Base-by-base conservation (phyloP, 2,797 vertebrate genomes). In the Hyperoplus lanceolatus region DNA sequence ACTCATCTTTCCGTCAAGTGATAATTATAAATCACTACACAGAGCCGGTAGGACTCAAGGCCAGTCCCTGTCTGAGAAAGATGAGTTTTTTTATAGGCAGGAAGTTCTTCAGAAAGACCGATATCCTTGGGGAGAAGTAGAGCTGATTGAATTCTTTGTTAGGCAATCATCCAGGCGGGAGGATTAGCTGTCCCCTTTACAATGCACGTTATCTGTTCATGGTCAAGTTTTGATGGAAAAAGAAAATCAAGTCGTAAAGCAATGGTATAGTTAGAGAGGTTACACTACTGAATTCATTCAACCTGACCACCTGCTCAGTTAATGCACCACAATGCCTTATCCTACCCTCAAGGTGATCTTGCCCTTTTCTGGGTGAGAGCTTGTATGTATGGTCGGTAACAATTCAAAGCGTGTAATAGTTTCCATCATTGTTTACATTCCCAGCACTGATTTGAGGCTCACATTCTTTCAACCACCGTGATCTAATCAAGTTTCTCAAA, bases 121-220 rank as follows among this genome's bases (percentile, higher is more conserved):
- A 82, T 87, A 83, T 90, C 89, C 85, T 89, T 83, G 71, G 73
- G 83, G 78, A 29, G 72, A 67, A 61, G 21, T 70, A 43, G 60
- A 59, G 62, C 8, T 71, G 74, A 88, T 82, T 89, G 55, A 90
- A 89, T 87, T 88, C 55, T 62, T 36, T 68, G 57, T 82, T 69
- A 90, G 90, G 92, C 88, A 76, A 68, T 72, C 65, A 79, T 89
- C 90, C 93, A 93, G 79, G 51, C 64, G 45, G 51, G 64, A 84
- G 87, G 85, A 90, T 93, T 90, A 88, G 74, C 21, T 73, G 64
- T 85, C 79, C 80, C 64, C 29, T 82, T 73, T 79, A 85, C 67
- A 75, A 54, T 13, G 53, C 46, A 36, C 56, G 51, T 80, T 85
- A 89, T 89, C 82, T 73, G 70, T 55, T 81, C 86, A 87, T 75